phyloP scores from a whole-genome alignment of 2,797 vertebrate genomes.

The Liparis tanakae region DNA sequence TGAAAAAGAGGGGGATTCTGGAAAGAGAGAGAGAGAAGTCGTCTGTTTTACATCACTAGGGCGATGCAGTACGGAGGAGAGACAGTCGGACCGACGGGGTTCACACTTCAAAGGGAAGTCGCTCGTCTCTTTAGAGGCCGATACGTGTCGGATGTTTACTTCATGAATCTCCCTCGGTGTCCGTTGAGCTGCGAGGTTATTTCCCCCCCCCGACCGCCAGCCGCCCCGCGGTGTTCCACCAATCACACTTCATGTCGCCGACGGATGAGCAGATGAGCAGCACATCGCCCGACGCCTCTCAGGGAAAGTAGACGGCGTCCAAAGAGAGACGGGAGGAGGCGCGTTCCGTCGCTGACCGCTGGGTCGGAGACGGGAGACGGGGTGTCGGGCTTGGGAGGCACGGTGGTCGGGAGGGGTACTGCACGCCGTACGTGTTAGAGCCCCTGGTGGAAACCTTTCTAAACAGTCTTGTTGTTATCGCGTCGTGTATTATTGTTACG shows the following conservation, averaged over 20 bases:
- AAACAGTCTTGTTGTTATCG: neutral
- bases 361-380: slow-evolving; percentile 19
- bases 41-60: slow-evolving; percentile 72
- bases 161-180: slow-evolving; percentile 8
- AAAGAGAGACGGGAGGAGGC: slow-evolving; percentile 10
- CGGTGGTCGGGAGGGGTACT: neutral
- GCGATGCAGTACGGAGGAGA: slow-evolving; percentile 27
- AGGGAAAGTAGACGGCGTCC: slow-evolving; percentile 9
- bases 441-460: neutral
- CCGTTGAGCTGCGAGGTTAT: neutral
- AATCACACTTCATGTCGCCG: slow-evolving; percentile 9
- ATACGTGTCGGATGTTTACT: neutral
- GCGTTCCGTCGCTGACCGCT: slow-evolving; percentile 27
- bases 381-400: neutral
- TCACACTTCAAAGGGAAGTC: slow-evolving; percentile 36
- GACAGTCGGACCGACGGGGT: slow-evolving; percentile 28
- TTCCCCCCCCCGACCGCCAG: neutral
- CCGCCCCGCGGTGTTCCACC: neutral
- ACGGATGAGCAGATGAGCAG: neutral
- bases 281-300: neutral
- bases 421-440: neutral
- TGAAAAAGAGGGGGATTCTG: slow-evolving; percentile 8
- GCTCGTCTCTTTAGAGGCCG: slow-evolving; percentile 9
- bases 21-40: slow-evolving; percentile 60
- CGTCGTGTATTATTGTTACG: neutral